Evolutionary conservation across 1,140 invertebrate species (phyloP), one percentile per base, ranked within the genome.

Genomic region (Stegodyphus mimosarum): DNA sequence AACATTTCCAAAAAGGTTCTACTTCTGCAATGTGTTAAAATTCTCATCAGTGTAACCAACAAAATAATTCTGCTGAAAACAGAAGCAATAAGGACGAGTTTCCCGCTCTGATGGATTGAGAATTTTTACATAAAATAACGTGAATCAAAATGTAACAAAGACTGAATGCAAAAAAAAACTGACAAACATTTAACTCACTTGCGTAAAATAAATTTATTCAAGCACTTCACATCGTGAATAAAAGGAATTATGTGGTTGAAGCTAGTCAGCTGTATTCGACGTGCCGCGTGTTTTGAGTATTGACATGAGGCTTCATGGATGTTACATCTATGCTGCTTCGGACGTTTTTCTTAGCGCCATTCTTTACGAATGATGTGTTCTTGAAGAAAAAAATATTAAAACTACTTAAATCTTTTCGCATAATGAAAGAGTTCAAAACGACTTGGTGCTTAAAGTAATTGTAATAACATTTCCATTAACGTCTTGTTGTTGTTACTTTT

Each of bases 211-310:
- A n/a, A 5, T 18, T n/a, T 69, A 7, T 6, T 69, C 55, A 17
- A 33, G 17, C 50, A 18, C 15, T 33, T 66, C 60, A 67, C 6
- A 7, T 66, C 48, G 49, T n/a, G 6, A 10, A 10, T 60, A 60
- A 55, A 60, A 64, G 9, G 60, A n/a, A 83, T 48, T 74, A 11
- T 66, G 18, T 74, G 66, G 81, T 72, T 49, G 17, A 69, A 75
- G 64, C 81, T 84, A 84, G 81, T 84, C 81, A 84, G 81, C 55
- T 11, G 55, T 9, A 60, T 60, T 33, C 33, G 33, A 33, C 33
- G 33, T 33, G 33, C 33, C 3, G 55, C 55, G 15, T 9, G 9
- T 10, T 9, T 15, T 60, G 55, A 60, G 15, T 9, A 10, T 60
- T 1, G 9, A 60, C 55, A 60, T 60, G 55, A 2, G 55, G 5